Conservation (phyloP, 1,140 invertebrate genomes). For the Brachionus paranguensis region DNA sequence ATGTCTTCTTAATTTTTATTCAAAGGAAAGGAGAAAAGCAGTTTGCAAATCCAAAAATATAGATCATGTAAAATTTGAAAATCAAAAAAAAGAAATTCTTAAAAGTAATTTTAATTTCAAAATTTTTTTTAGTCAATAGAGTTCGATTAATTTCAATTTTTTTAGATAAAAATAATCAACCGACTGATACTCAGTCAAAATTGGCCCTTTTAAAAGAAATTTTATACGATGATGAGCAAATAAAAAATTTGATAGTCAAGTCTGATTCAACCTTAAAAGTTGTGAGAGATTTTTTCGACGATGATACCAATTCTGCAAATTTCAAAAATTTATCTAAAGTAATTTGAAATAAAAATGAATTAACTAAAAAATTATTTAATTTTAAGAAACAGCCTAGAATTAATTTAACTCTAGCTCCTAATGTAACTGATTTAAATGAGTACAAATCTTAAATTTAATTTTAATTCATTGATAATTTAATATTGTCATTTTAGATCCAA, state of each 20-base stretch:
- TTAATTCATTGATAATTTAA: neutral
- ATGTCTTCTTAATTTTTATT: neutral
- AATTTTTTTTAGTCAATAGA: neutral
- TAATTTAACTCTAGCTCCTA: neutral
- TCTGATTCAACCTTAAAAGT: slow-evolving; percentile 9
- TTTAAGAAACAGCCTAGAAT: slow-evolving; percentile 5
- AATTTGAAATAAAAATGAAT: neutral
- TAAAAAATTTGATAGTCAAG: slow-evolving; percentile 11
- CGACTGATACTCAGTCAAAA: neutral
- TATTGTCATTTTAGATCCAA: neutral
- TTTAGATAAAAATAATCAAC: neutral
- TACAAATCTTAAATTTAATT: neutral
- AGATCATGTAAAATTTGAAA: neutral
- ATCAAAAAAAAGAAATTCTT: neutral
- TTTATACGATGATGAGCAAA: slow-evolving; percentile 32
- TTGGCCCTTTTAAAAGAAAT: slow-evolving; percentile 19
- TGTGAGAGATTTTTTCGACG: slow-evolving; percentile 15
- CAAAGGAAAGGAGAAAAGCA: neutral
- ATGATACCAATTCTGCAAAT: neutral
- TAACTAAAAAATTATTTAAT: neutral
- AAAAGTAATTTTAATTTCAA: neutral
- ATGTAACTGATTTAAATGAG: slow-evolving; percentile 18
- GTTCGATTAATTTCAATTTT: neutral
- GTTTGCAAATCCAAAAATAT: neutral
- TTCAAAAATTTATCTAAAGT: neutral